These are phyloP conservation scores for Nycticorax nycticorax DNA, from an alignment of 2,113 vertebrate species.

Conservation along the genomic window DNA sequence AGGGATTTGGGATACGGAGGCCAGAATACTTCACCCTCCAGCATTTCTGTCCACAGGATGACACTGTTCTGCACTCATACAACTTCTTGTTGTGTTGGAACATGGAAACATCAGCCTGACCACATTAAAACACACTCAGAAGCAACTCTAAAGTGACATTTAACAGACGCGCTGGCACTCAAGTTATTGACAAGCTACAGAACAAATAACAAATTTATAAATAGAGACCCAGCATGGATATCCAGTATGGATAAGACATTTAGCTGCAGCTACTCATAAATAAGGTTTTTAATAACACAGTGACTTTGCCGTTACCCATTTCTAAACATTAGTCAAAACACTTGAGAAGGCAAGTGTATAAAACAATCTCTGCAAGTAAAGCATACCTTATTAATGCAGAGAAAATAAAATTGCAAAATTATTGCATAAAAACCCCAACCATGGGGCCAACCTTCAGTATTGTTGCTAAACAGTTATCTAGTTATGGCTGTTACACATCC, in stretches of 20 bases:
- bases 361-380: background rate
- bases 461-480: background rate
- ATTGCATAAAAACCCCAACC: background rate
- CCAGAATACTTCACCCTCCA: background rate
- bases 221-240: slow-evolving; percentile 20
- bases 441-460: background rate
- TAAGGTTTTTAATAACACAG: slow-evolving; percentile 1
- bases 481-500: background rate
- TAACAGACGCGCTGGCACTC: background rate
- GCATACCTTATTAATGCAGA: background rate
- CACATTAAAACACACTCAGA: background rate
- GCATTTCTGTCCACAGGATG: background rate
- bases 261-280: slow-evolving; percentile 9
- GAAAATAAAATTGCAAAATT: background rate
- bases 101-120: background rate
- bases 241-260: background rate
- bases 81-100: background rate
- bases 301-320: background rate
- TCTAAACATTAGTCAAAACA: background rate
- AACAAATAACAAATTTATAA: slow-evolving; percentile 56
- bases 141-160: slow-evolving; percentile 14
- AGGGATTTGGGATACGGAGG: background rate
- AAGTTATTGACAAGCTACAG: slow-evolving; percentile 40
- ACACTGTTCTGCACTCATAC: background rate
- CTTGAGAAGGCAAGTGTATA: background rate